Evolutionary conservation across 2,888 invertebrate species (phyloP).

Genomic region (Aproaerema taeniolella): DNA sequence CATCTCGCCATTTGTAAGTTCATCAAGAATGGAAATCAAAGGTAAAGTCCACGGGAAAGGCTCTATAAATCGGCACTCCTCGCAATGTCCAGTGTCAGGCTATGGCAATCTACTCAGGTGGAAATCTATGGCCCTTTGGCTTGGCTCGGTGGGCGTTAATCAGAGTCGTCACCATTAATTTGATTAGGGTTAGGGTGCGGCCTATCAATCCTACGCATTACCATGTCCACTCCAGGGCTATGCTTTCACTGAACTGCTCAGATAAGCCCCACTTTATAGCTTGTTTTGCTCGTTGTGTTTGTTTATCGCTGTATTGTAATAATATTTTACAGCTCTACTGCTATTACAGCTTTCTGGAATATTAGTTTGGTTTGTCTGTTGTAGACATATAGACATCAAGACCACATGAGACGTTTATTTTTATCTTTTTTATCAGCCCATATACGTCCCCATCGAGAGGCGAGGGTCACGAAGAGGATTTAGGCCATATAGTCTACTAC

Average conservation of each 20-base stretch:
- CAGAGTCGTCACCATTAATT: constrained; percentile 74
- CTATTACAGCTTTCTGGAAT: too few species aligned
- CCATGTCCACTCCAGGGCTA: constrained; percentile 53
- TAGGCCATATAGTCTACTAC: too few species aligned
- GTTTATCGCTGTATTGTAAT: too few species aligned
- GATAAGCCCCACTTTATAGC: constrained; percentile 20
- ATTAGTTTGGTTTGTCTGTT: too few species aligned
- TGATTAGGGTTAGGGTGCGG: constrained; percentile 77
- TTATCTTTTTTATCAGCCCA: too few species aligned
- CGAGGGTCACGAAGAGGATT: too few species aligned
- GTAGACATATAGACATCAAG: too few species aligned
- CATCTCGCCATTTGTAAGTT: too few species aligned
- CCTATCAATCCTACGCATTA: constrained; percentile 72
- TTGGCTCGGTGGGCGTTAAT: constrained; percentile 69
- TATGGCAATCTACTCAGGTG: constrained; percentile 25
- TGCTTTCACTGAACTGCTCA: constrained; percentile 6
- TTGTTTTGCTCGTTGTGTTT: constrained; percentile 1
- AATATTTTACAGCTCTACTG: too few species aligned
- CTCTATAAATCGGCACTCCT: constrained; percentile 57
- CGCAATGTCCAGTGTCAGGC: background rate
- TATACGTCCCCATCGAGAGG: too few species aligned
- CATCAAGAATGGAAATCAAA: background rate
- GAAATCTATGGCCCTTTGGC: constrained; percentile 54
- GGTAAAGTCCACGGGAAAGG: background rate
- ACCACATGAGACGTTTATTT: too few species aligned